A percentile compares a stretch with the other conserved stretches of the same genome.
Evolutionary conservation across 1,140 invertebrate genomes (phyloP).

Genomic region (Bombus ignitus): DNA sequence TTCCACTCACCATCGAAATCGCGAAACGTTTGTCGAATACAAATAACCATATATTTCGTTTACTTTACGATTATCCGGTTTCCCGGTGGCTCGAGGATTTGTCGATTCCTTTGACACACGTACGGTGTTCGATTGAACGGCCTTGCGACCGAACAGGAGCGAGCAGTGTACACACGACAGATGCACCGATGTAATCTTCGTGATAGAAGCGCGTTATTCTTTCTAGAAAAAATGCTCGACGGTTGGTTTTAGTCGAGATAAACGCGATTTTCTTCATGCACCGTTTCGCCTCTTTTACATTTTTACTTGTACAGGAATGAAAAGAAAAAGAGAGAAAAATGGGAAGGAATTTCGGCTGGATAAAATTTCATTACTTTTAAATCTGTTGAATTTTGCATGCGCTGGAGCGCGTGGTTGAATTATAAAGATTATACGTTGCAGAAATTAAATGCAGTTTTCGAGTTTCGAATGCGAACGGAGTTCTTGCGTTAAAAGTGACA

Average conservation of each 20-base stretch:
- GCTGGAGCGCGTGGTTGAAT: background rate
- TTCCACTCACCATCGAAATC: background rate
- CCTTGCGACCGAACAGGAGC: slow-evolving; percentile 40
- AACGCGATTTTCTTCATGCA: background rate
- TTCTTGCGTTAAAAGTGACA: too few species aligned
- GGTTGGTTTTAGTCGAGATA: background rate
- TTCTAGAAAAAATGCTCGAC: background rate
- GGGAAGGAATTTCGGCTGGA: background rate
- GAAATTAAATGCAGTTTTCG: background rate
- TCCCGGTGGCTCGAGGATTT: slow-evolving; percentile 22
- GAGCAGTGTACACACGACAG: slow-evolving; percentile 54
- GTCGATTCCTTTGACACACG: slow-evolving; percentile 48
- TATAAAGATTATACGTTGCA: background rate
- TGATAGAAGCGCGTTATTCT: slow-evolving; percentile 1
- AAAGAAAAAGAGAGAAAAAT: background rate
- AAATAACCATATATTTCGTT: background rate
- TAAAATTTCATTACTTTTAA: background rate
- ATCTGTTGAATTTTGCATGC: background rate
- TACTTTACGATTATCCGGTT: background rate
- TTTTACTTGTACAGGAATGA: background rate
- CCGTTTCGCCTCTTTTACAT: background rate
- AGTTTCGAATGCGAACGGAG: background rate
- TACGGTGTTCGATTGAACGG: slow-evolving; percentile 44
- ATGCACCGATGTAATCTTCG: slow-evolving; percentile 53
- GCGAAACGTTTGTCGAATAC: background rate